phyloP scores from a whole-genome alignment of 1,140 invertebrate genomes.

The Ceratina japonica region DNA sequence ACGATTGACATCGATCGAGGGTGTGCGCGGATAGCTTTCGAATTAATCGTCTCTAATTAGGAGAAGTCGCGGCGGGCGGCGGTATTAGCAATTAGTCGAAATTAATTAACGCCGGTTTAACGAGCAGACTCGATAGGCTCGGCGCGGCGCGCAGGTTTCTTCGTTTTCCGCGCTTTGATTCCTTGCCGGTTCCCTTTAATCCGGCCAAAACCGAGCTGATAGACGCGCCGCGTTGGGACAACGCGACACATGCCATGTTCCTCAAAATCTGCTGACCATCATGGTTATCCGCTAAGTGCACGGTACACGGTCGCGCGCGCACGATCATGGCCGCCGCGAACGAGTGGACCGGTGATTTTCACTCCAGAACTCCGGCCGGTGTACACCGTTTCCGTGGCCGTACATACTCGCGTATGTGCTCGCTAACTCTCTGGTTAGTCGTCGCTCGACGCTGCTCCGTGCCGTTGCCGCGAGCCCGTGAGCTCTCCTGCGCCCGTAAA shows the following conservation, averaged over 20 bases:
- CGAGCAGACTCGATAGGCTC: neutral
- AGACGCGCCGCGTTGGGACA: neutral
- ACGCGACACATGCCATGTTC: conserved; percentile 31
- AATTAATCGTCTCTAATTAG: conserved; percentile 75
- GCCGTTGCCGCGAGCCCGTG: neutral
- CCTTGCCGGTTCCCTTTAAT: conserved; percentile 31
- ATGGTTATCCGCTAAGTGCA: conserved; percentile 48
- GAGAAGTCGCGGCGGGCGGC: conserved; percentile 51
- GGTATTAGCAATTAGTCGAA: conserved; percentile 70
- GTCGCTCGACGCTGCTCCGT: too few relatives aligned
- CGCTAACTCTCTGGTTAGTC: too few relatives aligned
- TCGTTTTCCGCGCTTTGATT: conserved; percentile 4
- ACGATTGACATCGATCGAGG: conserved; percentile 56
- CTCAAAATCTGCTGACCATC: conserved; percentile 43
- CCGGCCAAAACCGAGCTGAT: conserved; percentile 23
- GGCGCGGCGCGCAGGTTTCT: neutral
- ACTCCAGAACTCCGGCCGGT: neutral
- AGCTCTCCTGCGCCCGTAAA: neutral
- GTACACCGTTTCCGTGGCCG: too few relatives aligned
- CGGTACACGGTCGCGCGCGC: conserved; percentile 14
- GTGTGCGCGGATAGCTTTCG: conserved; percentile 45
- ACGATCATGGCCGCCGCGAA: conserved; percentile 11
- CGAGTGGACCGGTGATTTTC: conserved; percentile 26
- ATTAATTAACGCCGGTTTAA: conserved; percentile 66
- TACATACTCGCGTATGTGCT: too few relatives aligned